These are phyloP conservation scores for Trachythela sp. DNA, from an alignment of 64 coral and sea anemone genomes.

Conservation along the genomic window DNA sequence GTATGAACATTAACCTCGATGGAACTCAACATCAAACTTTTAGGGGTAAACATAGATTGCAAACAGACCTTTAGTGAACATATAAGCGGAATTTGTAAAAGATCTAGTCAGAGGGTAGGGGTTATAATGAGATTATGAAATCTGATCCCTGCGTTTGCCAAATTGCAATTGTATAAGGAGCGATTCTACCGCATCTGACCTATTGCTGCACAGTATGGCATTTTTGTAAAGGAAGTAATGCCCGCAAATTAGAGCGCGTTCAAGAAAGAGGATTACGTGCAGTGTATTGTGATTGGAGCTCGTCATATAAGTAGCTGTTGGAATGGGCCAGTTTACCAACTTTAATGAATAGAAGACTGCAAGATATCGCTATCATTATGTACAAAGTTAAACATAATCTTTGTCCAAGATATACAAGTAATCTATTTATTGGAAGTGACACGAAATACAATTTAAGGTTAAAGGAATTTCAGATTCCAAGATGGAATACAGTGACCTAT, in stretches of 20 bases:
- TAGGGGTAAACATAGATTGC: neutral
- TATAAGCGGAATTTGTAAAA: conserved; percentile 27
- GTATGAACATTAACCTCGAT: neutral
- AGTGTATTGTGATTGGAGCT: conserved; percentile 44
- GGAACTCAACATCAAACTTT: neutral
- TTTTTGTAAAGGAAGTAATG: conserved; percentile 36
- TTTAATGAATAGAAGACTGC: neutral
- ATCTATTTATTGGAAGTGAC: neutral
- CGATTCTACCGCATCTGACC: conserved; percentile 17
- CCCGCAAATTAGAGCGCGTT: conserved; percentile 17
- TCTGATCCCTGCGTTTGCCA: conserved; percentile 25
- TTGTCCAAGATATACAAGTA: neutral
- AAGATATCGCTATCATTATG: neutral
- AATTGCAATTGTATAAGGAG: conserved; percentile 26
- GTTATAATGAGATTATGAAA: conserved; percentile 50
- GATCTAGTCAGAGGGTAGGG: conserved; percentile 32
- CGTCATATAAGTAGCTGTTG: conserved; percentile 36
- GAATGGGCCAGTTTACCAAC: conserved; percentile 13
- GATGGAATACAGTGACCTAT: conserved; percentile 41
- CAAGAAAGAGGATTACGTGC: conserved; percentile 28
- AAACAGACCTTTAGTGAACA: conserved; percentile 26
- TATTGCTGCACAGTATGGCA: conserved; percentile 31
- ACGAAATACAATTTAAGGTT: conserved; percentile 30
- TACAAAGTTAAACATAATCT: neutral
- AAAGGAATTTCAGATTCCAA: conserved; percentile 33